Base-by-base conservation (phyloP, 2,113 vertebrate genomes). In the Empidonax alnorum region DNA sequence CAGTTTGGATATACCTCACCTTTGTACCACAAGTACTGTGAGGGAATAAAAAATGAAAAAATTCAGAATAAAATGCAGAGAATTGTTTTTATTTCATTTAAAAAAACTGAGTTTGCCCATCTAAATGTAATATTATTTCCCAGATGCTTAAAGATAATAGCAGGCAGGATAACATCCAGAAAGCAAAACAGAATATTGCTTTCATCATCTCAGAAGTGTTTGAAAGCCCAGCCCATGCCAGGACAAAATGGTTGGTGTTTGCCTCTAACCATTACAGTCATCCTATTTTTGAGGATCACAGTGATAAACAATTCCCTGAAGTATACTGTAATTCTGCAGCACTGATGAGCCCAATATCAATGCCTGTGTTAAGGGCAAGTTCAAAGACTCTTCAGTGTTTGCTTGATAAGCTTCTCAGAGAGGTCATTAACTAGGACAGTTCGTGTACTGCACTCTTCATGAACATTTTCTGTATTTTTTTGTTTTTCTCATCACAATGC, bases 281-380 rank as follows among this genome's bases (percentile, higher is more conserved):
- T 92, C 35, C 58, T 91, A 11, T 82, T 94, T 92, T 84, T 87
- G 80, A 96, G 93, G 91, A 91, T 93, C 82, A 65, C 76, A 89
- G 76, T n/a, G 94, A 95, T 93, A 96, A 97, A 93, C 72, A 96
- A 61, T 94, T 97, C 95, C 91, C 96, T 94, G 93, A 87, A 89
- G 94, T 84, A 81, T 65, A 59, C 56, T 94, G 59, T 84, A 87
- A 94, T 96, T 95, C 75, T 85, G 87, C 84, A 93, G 72, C 55
- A 83, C 71, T 96, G 96, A 91, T 94, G 94, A 94, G 94, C 84
- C 87, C 78, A 87, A 62, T 94, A 87, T 91, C 91, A 97, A 62
- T 85, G 75, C 58, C 46, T 82, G 53, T 93, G 77, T 94, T 96
- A 96, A 96, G 84, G 87, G 95, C 89, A 95, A 95, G 91, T 96